Base-by-base conservation (phyloP, 1,140 invertebrate genomes). In the Leguminivora glycinivorella region DNA sequence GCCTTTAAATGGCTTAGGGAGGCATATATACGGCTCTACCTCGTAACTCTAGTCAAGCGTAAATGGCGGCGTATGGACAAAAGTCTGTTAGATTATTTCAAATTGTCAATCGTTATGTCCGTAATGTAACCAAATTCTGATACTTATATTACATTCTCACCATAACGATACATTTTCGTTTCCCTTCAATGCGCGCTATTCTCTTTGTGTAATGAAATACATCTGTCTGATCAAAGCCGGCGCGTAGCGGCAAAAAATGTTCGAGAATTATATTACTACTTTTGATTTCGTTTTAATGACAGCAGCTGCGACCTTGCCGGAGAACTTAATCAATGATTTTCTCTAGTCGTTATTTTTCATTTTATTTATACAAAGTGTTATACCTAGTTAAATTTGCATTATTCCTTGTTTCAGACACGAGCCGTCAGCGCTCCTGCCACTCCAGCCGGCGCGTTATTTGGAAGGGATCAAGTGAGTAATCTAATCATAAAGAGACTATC, bases 341-440 rank as follows among this genome's bases (percentile, higher is more conserved):
- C 47, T 52, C 19, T 22, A 52, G 47, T 17, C 19, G n/a, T 52
- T 19, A 17, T 22, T 6, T 52, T 52, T 47, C 19, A 10, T 52
- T 22, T n/a, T 22, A 52, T 6, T 43, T 10, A 5, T 43, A 5
- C 5, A 43, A 43, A 43, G n/a, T 43, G 40, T n/a, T 43, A 12
- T 43, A 47, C 47, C n/a, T n/a, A n/a, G n/a, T 52, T 52, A 52
- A 52, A 52, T 52, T 52, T 6, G 47, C 17, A 52, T 52, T 22
- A 74, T 56, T 79, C 73, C 70, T 89, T 89, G 81, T 91, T 91
- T 70, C 75, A 91, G 88, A 88, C 83, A 40, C 82, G 89, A 73
- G 84, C 89, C 25, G 82, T 86, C 29, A 91, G 89, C 81, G 91
- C 93, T 67, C 90, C 93, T 66, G 91, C 92, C 69, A 91, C 92